Base-by-base conservation (phyloP, 2,797 vertebrate species). In the Poecilia gillii region DNA sequence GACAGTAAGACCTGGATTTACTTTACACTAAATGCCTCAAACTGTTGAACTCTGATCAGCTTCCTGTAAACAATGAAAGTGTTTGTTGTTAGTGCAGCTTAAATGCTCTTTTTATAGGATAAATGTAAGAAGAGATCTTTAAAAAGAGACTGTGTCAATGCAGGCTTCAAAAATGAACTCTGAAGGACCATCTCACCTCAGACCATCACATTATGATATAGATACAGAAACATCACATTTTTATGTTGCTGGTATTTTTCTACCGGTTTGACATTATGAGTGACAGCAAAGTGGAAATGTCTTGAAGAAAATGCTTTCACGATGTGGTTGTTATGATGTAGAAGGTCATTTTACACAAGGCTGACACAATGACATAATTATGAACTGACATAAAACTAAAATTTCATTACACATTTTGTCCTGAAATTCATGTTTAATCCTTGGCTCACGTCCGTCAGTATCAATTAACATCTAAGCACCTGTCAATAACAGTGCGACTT, bases 51-150 rank as follows among this genome's bases (percentile, higher is more conserved):
- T 41, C 9, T 51, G 47, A 51, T 7, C 31, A 18, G 33, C 36
- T 66, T 59, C 39, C 62, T 66, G 33, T 23, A 39, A 66, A 36
- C 43, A 12, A 18, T 1, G 4, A 46, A 78, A 80, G 46, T 62
- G 77, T 73, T 53, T 77, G 66, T 87, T 84, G 53, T 75, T 73
- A 84, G 66, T 75, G 81, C 11, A 33, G 47, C 20, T 45, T 73
- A 51, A 79, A 68, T 74, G 41, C 59, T 80, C 49, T 13, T 79
- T 62, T 71, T 57, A 20, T 36, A 73, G 66, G 23, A 25, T 31
- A 9, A 11, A 43, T 41, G 18, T 47, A 59, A 36, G 25, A 72
- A 76, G 18, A 39, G 1, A 25, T 39, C 11, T 55, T 12, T 39
- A 53, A 55, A 9, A 64, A 64, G 9, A 46, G 18, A 13, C 36